Percentiles rank a stretch among this genome's conserved stretches.
Evolutionary conservation across 2,113 vertebrate genomes (phyloP).

Genomic region (Pitta sordida): DNA sequence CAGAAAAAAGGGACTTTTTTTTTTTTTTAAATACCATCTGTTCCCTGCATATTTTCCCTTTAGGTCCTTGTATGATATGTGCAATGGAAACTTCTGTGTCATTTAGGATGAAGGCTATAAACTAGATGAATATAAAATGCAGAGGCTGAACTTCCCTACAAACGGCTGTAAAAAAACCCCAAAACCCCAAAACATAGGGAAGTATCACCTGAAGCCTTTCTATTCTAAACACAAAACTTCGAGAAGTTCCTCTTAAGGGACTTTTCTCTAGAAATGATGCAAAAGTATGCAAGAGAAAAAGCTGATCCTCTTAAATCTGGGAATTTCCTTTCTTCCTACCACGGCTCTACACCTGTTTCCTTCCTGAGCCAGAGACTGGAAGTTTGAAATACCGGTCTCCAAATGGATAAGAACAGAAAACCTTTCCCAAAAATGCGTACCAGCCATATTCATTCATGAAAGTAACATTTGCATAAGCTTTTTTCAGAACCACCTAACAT

Average conservation of each 20-base stretch:
- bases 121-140: neutral
- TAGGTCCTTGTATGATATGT: neutral
- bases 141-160: neutral
- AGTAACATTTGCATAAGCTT: constrained; percentile 3
- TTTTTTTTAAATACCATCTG: constrained; percentile 30
- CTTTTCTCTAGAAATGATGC: neutral
- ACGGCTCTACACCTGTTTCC: neutral
- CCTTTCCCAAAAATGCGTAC: neutral
- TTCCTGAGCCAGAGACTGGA: neutral
- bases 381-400: neutral
- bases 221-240: neutral
- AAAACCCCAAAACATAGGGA: too few species aligned
- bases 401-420: neutral
- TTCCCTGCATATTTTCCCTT: constrained; percentile 26
- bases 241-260: neutral
- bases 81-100: constrained; percentile 30
- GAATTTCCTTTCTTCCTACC: neutral
- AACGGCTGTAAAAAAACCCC: neutral
- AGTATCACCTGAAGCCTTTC: neutral
- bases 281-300: fast-evolving
- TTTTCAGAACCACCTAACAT: constrained; percentile 14
- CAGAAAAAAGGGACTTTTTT: neutral
- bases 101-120: neutral
- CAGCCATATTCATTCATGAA: neutral
- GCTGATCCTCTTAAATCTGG: neutral